Conservation (phyloP, 1,140 invertebrate genomes). For the Plectus sambesii region DNA sequence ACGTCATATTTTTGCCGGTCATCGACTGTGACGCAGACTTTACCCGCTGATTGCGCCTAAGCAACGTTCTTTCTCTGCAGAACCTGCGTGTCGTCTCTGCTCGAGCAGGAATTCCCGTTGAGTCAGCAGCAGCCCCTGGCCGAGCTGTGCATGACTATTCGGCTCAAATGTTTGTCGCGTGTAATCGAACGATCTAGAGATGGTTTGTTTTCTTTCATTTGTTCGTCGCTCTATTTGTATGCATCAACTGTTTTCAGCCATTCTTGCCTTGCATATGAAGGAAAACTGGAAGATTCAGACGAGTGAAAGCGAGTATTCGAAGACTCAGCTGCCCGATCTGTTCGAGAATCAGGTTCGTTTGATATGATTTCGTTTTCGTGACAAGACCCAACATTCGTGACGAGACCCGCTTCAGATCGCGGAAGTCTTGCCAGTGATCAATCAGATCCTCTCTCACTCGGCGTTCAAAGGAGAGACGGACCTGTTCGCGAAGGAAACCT, state of each 20-base stretch:
- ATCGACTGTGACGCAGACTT: too few species aligned
- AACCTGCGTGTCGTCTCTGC: constrained; percentile 10
- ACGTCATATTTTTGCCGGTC: too few species aligned
- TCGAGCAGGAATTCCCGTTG: constrained; percentile 31
- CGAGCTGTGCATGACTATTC: constrained; percentile 38
- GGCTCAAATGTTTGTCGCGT: constrained; percentile 32
- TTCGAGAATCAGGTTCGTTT: constrained; percentile 37
- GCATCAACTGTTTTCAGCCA: constrained; percentile 22
- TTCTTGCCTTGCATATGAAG: constrained; percentile 21
- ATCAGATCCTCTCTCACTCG: constrained; percentile 27
- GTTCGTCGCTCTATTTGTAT: constrained; percentile 5
- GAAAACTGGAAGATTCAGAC: constrained; percentile 43
- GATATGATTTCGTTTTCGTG: background rate
- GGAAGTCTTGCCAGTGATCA: constrained; percentile 31
- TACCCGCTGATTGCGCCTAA: constrained; percentile 14
- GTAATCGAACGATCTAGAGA: constrained; percentile 25
- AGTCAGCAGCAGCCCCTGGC: constrained; percentile 37
- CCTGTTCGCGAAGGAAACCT: constrained; percentile 32
- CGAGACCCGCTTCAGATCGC: constrained; percentile 27
- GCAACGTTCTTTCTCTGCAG: constrained; percentile 2
- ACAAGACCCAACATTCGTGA: constrained; percentile 1
- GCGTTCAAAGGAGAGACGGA: constrained; percentile 36
- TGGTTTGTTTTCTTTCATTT: constrained; percentile 14
- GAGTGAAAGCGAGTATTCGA: constrained; percentile 23
- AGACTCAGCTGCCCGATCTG: constrained; percentile 41